A percentile compares a stretch with the other conserved stretches of the same genome.
phyloP scores from a whole-genome alignment of 2,888 invertebrate genomes.

The Apomyelois bistriatella region DNA sequence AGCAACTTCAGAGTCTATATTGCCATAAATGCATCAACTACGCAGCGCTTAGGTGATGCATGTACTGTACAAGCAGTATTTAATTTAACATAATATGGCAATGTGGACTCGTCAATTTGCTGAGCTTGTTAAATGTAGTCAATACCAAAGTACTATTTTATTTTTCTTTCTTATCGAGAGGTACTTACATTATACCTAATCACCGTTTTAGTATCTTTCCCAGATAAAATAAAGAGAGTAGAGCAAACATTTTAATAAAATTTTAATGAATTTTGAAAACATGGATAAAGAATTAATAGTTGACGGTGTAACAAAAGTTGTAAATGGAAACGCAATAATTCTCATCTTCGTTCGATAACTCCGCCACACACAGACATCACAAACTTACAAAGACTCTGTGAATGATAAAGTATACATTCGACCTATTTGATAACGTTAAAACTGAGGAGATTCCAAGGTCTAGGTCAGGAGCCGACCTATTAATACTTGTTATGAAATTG shows the following conservation, averaged over 20 bases:
- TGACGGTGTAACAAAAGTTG: conserved; percentile 1
- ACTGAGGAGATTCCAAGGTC: conserved; percentile 45
- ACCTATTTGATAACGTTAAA: conserved; percentile 27
- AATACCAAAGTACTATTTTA: conserved; percentile 31
- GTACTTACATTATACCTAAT: background rate
- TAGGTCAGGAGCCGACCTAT: conserved; percentile 39
- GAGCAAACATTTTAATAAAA: background rate
- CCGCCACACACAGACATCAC: background rate
- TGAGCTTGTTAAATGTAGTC: conserved; percentile 23
- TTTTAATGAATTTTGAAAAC: background rate
- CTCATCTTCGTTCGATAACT: background rate
- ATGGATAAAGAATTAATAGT: background rate
- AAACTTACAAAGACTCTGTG: background rate
- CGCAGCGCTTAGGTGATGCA: background rate
- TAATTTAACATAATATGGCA: background rate
- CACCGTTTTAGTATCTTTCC: too few species aligned
- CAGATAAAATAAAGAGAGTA: too few species aligned
- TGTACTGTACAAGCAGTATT: too few species aligned
- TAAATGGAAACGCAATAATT: conserved; percentile 3
- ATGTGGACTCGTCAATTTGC: background rate
- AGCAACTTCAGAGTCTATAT: background rate
- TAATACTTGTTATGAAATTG: conserved; percentile 22
- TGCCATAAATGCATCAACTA: background rate
- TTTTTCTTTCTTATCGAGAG: conserved; percentile 8
- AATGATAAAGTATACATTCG: background rate